These are phyloP conservation scores for Chelonus insularis DNA, from an alignment of 1,140 invertebrate genomes.

Conservation along the genomic window DNA sequence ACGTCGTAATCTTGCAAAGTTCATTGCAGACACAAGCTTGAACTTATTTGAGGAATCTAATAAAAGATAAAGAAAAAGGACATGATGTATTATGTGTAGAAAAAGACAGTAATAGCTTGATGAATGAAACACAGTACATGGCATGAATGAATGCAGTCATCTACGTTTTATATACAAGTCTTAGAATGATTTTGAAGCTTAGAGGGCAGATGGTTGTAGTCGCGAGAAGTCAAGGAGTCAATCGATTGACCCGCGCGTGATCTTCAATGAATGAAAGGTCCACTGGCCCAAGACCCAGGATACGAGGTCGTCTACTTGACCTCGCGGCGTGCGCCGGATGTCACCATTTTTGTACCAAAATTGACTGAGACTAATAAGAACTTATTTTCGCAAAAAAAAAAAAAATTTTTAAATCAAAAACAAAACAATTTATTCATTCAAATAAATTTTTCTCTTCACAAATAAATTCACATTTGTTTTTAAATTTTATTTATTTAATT, in stretches of 20 bases:
- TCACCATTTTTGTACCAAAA: constrained; percentile 46
- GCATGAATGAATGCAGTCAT: constrained; percentile 24
- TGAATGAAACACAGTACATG: background rate
- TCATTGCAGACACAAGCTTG: background rate
- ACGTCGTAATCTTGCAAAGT: constrained; percentile 1
- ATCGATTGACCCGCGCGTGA: constrained; percentile 42
- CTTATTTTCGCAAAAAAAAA: constrained; percentile 19
- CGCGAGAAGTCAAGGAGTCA: constrained; percentile 43
- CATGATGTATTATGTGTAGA: background rate
- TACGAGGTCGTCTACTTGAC: constrained; percentile 50
- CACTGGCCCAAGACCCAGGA: constrained; percentile 44
- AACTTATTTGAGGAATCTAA: background rate
- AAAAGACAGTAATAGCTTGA: too few relatives aligned
- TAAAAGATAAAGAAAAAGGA: constrained; percentile 1
- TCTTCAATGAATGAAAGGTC: constrained; percentile 37
- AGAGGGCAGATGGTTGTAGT: constrained; percentile 45
- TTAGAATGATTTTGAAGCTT: constrained; percentile 27
- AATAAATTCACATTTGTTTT: too few relatives aligned
- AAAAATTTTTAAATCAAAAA: constrained; percentile 15
- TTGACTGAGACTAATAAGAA: constrained; percentile 42
- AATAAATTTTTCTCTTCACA: too few relatives aligned
- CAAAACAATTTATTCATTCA: too few relatives aligned
- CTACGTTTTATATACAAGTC: constrained; percentile 2
- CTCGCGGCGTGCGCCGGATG: constrained; percentile 50
- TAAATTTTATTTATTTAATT: too few relatives aligned